A percentile compares a stretch with the other conserved stretches of the same genome.
Conservation (phyloP, 2,797 vertebrate species). For the Steatocranus sp. region DNA sequence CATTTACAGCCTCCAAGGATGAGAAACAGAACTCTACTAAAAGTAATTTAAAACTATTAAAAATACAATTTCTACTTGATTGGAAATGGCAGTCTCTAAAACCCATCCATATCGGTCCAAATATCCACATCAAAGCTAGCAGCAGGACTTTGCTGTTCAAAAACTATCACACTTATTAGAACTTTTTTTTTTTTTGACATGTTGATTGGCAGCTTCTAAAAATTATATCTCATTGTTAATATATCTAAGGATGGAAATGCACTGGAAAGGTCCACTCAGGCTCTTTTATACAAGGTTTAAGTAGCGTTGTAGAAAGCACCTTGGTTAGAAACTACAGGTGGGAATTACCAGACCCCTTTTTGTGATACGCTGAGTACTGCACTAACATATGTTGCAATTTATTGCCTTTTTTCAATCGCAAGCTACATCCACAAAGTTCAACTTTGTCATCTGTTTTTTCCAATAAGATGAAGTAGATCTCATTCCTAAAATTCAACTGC, state of each 20-base stretch:
- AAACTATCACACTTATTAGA: neutral
- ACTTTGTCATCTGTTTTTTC: neutral
- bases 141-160: neutral
- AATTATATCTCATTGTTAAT: fast-evolving
- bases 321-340: neutral
- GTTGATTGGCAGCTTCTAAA: neutral
- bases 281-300: neutral
- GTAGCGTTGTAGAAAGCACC: neutral
- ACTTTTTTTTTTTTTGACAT: neutral
- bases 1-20: neutral
- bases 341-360: neutral
- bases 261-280: neutral
- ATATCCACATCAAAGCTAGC: neutral
- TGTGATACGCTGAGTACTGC: neutral
- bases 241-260: neutral
- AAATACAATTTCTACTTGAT: neutral
- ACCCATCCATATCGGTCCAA: neutral
- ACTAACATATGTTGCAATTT: neutral
- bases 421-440: neutral
- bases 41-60: too few species aligned
- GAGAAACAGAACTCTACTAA: too few species aligned
- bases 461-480: neutral
- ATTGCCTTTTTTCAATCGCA: neutral
- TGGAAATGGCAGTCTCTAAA: fast-evolving
- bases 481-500: neutral